Percentiles rank a stretch among this genome's conserved stretches.
Evolutionary conservation across 2,888 invertebrate genomes (phyloP).

Genomic region (Stomorhina lunata): DNA sequence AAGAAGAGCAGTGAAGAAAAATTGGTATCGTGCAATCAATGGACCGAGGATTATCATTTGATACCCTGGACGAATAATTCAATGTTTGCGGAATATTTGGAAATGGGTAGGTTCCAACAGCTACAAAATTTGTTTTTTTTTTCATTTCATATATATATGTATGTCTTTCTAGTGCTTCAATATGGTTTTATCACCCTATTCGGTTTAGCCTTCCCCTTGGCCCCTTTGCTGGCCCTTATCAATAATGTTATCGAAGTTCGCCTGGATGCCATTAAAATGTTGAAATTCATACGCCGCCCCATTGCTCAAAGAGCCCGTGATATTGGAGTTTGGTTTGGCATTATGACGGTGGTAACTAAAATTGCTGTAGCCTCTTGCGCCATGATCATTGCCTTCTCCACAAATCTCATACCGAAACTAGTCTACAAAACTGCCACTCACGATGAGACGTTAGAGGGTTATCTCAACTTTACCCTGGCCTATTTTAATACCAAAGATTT

Average conservation of each 20-base stretch:
- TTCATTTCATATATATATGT: not conserved
- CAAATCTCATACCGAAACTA: slow-evolving; percentile 89
- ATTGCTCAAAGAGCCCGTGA: slow-evolving; percentile 87
- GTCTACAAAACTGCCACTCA: slow-evolving; percentile 83
- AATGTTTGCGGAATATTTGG: slow-evolving; percentile 90
- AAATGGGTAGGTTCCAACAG: slow-evolving; percentile 86
- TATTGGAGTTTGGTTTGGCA: slow-evolving; percentile 90
- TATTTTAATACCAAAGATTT: slow-evolving; percentile 85
- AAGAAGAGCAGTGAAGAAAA: slow-evolving; percentile 77
- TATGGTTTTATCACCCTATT: slow-evolving; percentile 93
- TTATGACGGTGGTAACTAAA: slow-evolving; percentile 87
- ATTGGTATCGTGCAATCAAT: slow-evolving; percentile 83
- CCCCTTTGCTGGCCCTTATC: slow-evolving; percentile 89
- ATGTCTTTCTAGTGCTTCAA: slow-evolving; percentile 85
- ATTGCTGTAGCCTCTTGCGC: slow-evolving; percentile 89
- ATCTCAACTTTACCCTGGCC: slow-evolving; percentile 85
- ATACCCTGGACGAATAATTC: slow-evolving; percentile 84
- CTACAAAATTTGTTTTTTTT: not conserved
- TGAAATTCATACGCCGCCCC: slow-evolving; percentile 87
- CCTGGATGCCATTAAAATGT: slow-evolving; percentile 90
- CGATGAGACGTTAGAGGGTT: slow-evolving; percentile 82
- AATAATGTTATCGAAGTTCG: slow-evolving; percentile 92
- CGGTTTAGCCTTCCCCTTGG: slow-evolving; percentile 91
- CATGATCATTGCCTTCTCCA: slow-evolving; percentile 91
- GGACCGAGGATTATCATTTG: slow-evolving; percentile 88